Evolutionary conservation across 2,113 vertebrate species (phyloP).

Genomic region (Bungarus multicinctus): DNA sequence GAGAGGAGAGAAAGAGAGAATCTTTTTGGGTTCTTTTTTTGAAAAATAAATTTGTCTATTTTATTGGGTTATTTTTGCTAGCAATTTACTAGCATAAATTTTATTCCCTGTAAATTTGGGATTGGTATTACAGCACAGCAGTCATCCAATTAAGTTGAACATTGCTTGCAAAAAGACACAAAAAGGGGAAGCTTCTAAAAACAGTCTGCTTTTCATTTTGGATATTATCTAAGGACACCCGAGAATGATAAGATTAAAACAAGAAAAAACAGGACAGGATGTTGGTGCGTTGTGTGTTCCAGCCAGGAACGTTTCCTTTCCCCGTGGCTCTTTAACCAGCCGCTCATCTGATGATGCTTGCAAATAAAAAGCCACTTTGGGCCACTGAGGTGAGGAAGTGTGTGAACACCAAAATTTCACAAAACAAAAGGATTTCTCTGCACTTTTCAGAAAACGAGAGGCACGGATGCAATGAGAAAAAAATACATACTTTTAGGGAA

Average conservation of each 20-base stretch:
- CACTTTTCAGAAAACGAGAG: not conserved
- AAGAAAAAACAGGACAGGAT: not conserved
- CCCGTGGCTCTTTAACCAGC: not conserved
- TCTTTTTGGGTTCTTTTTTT: conserved; percentile 53
- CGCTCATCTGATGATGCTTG: not conserved
- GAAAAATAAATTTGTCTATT: conserved; percentile 64
- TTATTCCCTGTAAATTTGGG: conserved; percentile 48
- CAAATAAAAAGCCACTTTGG: conserved; percentile 15
- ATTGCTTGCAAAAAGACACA: conserved; percentile 37
- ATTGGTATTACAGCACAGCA: conserved; percentile 58
- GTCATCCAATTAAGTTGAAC: conserved; percentile 64
- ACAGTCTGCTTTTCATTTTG: conserved; percentile 27
- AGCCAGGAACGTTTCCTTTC: not conserved
- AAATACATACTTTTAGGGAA: not conserved
- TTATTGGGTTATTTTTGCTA: conserved; percentile 67
- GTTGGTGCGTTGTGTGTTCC: not conserved
- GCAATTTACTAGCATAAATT: conserved; percentile 64
- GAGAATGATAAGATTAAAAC: conserved; percentile 14
- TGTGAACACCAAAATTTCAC: not conserved
- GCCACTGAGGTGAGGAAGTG: not conserved
- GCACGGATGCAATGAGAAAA: not conserved
- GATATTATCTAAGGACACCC: conserved; percentile 33
- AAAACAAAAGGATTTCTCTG: not conserved
- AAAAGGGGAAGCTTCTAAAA: conserved; percentile 19
- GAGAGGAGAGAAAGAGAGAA: no score